Evolutionary conservation across 2,113 vertebrate genomes (phyloP), one percentile per base, ranked within the genome.

Genomic region (Anolis carolinensis): DNA sequence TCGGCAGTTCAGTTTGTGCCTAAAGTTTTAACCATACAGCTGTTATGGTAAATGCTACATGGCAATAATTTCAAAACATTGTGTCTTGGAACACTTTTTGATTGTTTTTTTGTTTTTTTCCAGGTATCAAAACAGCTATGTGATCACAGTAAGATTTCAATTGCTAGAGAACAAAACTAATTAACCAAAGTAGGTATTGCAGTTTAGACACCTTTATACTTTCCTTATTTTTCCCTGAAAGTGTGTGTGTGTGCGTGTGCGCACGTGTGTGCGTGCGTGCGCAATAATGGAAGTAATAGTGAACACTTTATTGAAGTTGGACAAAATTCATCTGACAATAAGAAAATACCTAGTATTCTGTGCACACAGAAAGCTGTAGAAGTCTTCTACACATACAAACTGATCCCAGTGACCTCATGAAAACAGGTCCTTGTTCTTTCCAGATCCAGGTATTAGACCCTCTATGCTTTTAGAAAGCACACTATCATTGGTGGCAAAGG

Each of bases 1-100:
- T 96, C 94, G 92, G 91, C 95, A 97, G 95, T 96, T 98, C 95
- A 96, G 96, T 96, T 97, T 96, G 94, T 96, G 96, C 96, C 96
- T 95, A 95, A 96, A 97, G 97, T 97, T 97, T 59, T 96, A 96
- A 95, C 94, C 89, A 85, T 96, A 96, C 96, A 96, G 96, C 96
- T 96, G 95, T 97, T 97, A 94, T 93, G 79, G 39, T 95, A 95
- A 97, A 97, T 95, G 94, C 94, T 95, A 95, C 94, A 95, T 95
- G 94, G 93, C 93, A 96, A 94, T 96, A 95, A 96, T 97, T 96
- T 96, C 95, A 95, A 96, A 96, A 95, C 94, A 95, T 27, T 87
- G 72, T 89, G 86, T 91, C 94, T 96, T 95, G 93, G 95, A 96
- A 95, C 92, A 90, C 86, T 88, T 93, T 93, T 89, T 86, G 94